Base-by-base conservation (phyloP, 1,140 invertebrate species). In the Anthonomus grandis region DNA sequence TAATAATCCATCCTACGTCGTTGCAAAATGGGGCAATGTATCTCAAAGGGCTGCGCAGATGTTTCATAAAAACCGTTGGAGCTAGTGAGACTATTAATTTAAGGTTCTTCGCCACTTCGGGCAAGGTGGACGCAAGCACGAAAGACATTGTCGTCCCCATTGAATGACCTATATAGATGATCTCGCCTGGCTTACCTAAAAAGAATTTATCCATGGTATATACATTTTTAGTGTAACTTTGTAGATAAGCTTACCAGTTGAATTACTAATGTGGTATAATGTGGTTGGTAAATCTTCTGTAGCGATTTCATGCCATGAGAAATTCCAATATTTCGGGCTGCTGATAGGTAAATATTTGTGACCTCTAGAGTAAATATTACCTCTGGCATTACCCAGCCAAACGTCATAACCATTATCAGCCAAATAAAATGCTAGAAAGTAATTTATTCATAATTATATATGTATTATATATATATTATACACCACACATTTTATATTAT, bases 361-460 rank as follows among this genome's bases (percentile, higher is more conserved):
- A 2, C 70, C 74, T 34, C 66, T 75, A 0, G 81, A 83, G 65
- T 87, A 86, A 15, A 70, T 73, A 59, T 82, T 88, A 0, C 86
- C 86, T 49, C 87, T 74, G 4, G 76, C 74, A 66, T 90, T 89
- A 0, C 83, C 83, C 47, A 89, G 64, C 86, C 86, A 90, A 0
- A 92, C 88, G 65, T 92, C 89, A 61, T 83, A 92, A 15, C 87
- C 87, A 51, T 74, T 71, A 71, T 89, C 84, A 2, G 84, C 81
- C 4, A 90, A 72, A 18, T 85, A 71, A 60, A 84, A 88, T 4
- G 69, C 86, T 86, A 59, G 42, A 75, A 74, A 25, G n/a, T n/a
- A n/a, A n/a, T n/a, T n/a, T n/a, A n/a, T n/a, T n/a, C n/a, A n/a
- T n/a, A n/a, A n/a, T n/a, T n/a, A n/a, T n/a, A n/a, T n/a, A n/a